A percentile compares a stretch with the other conserved stretches of the same genome.
Conservation (phyloP, 2,797 vertebrate species). For the Microctenopoma stevenorrisi region DNA sequence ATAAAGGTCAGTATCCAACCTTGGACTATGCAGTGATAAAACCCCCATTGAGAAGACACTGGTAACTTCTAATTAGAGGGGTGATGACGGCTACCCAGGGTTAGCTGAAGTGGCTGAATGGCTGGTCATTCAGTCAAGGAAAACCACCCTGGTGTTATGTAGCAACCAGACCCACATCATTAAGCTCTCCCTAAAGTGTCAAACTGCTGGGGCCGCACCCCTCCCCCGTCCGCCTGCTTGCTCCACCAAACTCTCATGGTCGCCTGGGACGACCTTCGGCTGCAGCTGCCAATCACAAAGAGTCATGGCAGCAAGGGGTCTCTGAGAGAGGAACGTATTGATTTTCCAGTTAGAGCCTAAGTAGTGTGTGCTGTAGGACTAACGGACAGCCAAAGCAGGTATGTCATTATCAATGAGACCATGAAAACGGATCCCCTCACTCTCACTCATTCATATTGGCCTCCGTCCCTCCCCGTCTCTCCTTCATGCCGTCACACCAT, state of each 20-base stretch:
- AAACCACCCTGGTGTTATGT: slow-evolving; percentile 66
- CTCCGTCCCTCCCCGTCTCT: slow-evolving; percentile 61
- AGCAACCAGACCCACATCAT: slow-evolving; percentile 87
- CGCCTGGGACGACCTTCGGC: slow-evolving; percentile 81
- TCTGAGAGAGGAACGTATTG: slow-evolving; percentile 92
- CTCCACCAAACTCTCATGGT: slow-evolving; percentile 83
- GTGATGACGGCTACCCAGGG: slow-evolving; percentile 68
- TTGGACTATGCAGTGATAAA: slow-evolving; percentile 46
- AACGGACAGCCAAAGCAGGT: slow-evolving; percentile 96
- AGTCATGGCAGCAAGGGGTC: slow-evolving; percentile 91
- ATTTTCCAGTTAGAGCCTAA: slow-evolving; percentile 99
- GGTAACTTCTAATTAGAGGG: slow-evolving; percentile 73
- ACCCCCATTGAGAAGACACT: slow-evolving; percentile 62
- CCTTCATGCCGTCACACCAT: slow-evolving; percentile 49
- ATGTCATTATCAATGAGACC: slow-evolving; percentile 99
- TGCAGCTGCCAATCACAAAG: slow-evolving; percentile 90
- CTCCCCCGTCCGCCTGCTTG: slow-evolving; percentile 40
- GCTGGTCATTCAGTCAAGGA: slow-evolving; percentile 69
- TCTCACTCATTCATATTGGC: slow-evolving; percentile 89
- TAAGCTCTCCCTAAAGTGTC: slow-evolving; percentile 94
- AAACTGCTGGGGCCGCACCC: slow-evolving; percentile 73
- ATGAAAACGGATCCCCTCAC: slow-evolving; percentile 87
- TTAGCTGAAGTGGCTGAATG: slow-evolving; percentile 58
- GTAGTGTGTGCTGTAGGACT: slow-evolving; percentile 96
- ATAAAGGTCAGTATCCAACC: slow-evolving; percentile 63